Conservation (phyloP, 2,113 vertebrate species). For the Odocoileus virginianus region DNA sequence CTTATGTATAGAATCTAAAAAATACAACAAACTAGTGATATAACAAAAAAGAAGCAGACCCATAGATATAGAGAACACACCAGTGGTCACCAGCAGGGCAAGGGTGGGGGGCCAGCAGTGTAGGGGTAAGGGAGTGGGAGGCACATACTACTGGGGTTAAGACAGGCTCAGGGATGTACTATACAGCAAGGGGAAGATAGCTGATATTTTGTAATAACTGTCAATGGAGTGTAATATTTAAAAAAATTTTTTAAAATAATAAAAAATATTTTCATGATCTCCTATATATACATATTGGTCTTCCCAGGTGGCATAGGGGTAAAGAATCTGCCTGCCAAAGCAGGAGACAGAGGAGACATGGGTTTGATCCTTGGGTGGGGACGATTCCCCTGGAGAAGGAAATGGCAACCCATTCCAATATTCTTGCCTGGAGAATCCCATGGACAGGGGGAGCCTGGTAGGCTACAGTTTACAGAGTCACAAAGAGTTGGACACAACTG, state of each 20-base stretch:
- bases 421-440: neutral
- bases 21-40: neutral
- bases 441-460: neutral
- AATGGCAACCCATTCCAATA: neutral
- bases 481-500: neutral
- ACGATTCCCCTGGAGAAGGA: neutral
- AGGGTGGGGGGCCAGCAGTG: neutral
- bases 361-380: neutral
- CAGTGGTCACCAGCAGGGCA: neutral
- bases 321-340: neutral
- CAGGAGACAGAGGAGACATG: neutral
- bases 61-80: neutral
- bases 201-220: neutral
- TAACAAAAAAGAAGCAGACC: neutral
- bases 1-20: neutral
- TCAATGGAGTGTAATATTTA: neutral
- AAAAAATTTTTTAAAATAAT: neutral
- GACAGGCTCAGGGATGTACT: neutral
- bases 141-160: neutral
- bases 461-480: neutral
- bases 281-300: neutral
- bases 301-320: neutral
- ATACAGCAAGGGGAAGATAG: neutral
- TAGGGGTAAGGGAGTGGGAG: neutral
- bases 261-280: neutral